phyloP scores from a whole-genome alignment of 2,888 invertebrate species.

The Neuroscelio doddi region DNA sequence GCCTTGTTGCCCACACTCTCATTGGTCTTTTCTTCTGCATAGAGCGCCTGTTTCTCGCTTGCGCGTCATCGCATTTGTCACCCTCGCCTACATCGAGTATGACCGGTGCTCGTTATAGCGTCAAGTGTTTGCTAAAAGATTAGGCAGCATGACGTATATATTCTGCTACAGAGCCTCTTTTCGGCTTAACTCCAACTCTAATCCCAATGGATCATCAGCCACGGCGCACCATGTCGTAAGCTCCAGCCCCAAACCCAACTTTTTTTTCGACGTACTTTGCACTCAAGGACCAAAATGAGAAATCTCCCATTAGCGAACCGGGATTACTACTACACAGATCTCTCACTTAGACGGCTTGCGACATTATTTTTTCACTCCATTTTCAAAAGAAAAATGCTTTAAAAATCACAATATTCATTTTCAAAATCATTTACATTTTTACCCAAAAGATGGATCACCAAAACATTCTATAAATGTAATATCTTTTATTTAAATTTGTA shows the following conservation, averaged over 20 bases:
- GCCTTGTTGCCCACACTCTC: conserved; percentile 1
- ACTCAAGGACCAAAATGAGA: background rate
- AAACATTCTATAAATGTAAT: too few relatives aligned
- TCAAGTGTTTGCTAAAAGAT: conserved; percentile 48
- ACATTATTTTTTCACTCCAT: too few relatives aligned
- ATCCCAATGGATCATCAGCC: conserved; percentile 41
- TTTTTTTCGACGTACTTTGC: background rate
- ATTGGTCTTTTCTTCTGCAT: background rate
- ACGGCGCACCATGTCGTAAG: conserved; percentile 34
- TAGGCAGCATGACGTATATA: conserved; percentile 41
- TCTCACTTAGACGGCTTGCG: too few relatives aligned
- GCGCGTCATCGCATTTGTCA: conserved; percentile 34
- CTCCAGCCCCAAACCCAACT: conserved; percentile 19
- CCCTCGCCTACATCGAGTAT: conserved; percentile 34
- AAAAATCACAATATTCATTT: too few relatives aligned
- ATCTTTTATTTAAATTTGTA: too few relatives aligned
- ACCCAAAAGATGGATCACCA: too few relatives aligned
- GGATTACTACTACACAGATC: background rate
- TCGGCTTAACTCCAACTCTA: conserved; percentile 30
- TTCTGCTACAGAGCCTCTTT: conserved; percentile 38
- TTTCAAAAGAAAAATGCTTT: too few relatives aligned
- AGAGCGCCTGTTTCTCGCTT: conserved; percentile 24
- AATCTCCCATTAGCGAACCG: background rate
- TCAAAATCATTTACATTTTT: too few relatives aligned
- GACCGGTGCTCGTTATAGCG: conserved; percentile 43